Percentiles rank a stretch among this genome's conserved stretches.
Conservation (phyloP, 2,888 invertebrate genomes). For the Orthosia gothica region DNA sequence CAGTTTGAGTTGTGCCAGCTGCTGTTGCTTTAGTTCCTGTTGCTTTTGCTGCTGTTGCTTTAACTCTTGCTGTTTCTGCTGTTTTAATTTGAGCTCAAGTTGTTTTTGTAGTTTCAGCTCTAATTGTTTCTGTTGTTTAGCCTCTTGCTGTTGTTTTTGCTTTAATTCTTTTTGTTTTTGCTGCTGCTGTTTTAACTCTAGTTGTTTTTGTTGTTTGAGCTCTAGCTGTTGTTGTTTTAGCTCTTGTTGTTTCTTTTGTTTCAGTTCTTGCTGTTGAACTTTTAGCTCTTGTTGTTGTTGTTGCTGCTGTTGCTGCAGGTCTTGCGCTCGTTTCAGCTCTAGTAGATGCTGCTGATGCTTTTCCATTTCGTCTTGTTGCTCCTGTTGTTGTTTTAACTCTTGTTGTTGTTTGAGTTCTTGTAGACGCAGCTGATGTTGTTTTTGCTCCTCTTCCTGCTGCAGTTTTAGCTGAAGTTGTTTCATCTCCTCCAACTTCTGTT, state of each 20-base stretch:
- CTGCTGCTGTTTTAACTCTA: slow-evolving; percentile 23
- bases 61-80: slow-evolving; percentile 38
- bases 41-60: slow-evolving; percentile 34
- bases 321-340: slow-evolving; percentile 52
- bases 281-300: slow-evolving; percentile 37
- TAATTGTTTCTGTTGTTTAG: slow-evolving; percentile 38
- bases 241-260: slow-evolving; percentile 26
- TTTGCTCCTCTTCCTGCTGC: slow-evolving; percentile 38
- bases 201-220: slow-evolving; percentile 29
- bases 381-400: slow-evolving; percentile 47
- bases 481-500: slow-evolving; percentile 28
- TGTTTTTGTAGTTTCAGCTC: slow-evolving; percentile 40
- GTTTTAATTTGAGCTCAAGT: slow-evolving; percentile 32
- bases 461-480: slow-evolving; percentile 36
- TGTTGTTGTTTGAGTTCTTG: slow-evolving; percentile 43
- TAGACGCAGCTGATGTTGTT: slow-evolving; percentile 31
- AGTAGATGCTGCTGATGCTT: slow-evolving; percentile 55
- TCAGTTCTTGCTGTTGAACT: slow-evolving; percentile 37
- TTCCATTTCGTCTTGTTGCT: slow-evolving; percentile 56
- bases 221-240: slow-evolving; percentile 30
- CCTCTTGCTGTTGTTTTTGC: slow-evolving; percentile 41
- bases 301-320: slow-evolving; percentile 32
- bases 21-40: slow-evolving; percentile 36
- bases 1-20: slow-evolving; percentile 27
- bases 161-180: slow-evolving; percentile 23